Base-by-base conservation (phyloP, 1,140 invertebrate genomes). In the Andricus grossulariae region DNA sequence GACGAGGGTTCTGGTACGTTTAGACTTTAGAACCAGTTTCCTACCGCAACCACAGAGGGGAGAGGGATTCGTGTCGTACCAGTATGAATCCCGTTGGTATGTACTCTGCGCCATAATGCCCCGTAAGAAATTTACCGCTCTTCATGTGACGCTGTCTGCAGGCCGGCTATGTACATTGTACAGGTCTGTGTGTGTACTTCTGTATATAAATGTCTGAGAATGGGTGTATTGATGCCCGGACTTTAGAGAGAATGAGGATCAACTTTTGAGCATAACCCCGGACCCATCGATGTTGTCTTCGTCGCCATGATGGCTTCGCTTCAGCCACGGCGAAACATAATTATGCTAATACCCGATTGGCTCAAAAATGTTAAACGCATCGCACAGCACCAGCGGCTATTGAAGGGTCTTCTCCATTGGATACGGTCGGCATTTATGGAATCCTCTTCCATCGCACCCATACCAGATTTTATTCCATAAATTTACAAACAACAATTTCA, bases 281-380 rank as follows among this genome's bases (percentile, higher is more conserved):
- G 39, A 66, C 25, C 60, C 25, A 66, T 66, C 60, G 15, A 66
- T 15, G 60, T 39, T 66, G 60, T 66, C 60, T 39, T 66, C 60
- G 60, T 66, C 60, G 60, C 60, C 60, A 66, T 66, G 60, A 66
- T 66, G 60, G 15, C 13, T 66, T 66, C 60, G 81, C 80, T 76
- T 80, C 25, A 66, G 60, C 60, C 60, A 66, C 60, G 77, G 85
- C 82, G 84, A 85, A 87, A 86, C 82, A 87, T 87, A 89, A 90
- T 90, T 88, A 89, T 90, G 87, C 87, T 90, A 89, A 89, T 89
- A 86, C 85, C 76, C 88, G 86, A 89, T 88, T 88, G 88, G 87
- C 81, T 88, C 80, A 87, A 66, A 66, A 66, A 66, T 66, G 60
- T 66, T 66, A 66, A 66, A 66, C 60, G 60, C 60, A 66, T 66